A percentile compares a stretch with the other conserved stretches of the same genome.
Conservation (phyloP, 2,888 invertebrate genomes). For the Belgica antarctica region DNA sequence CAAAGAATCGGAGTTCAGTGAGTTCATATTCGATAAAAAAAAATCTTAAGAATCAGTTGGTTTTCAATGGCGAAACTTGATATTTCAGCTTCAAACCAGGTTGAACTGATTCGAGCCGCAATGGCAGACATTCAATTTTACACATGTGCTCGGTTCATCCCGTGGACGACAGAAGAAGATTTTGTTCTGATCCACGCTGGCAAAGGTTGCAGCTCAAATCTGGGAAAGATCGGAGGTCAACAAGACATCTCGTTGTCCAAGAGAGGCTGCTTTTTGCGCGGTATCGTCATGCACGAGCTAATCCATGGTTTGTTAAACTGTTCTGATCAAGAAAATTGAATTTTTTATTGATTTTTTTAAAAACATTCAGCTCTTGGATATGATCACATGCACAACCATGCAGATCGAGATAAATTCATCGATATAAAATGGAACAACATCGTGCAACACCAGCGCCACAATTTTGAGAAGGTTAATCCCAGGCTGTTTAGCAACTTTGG, state of each 20-base stretch:
- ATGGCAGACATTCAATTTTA: slow-evolving; percentile 27
- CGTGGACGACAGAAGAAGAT: neutral
- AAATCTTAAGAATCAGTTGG: neutral
- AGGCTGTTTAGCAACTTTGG: slow-evolving; percentile 32
- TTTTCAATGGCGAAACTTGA: neutral
- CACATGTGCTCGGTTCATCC: slow-evolving; percentile 14
- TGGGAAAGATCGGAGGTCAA: slow-evolving; percentile 22
- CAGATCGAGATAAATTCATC: slow-evolving; percentile 16
- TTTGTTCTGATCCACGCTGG: neutral
- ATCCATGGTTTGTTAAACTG: no score
- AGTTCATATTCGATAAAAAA: neutral
- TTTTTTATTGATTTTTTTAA: neutral
- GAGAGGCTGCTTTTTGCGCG: slow-evolving; percentile 9
- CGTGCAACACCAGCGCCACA: neutral
- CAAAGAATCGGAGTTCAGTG: neutral
- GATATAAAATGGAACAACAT: slow-evolving; percentile 11
- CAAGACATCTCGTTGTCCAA: neutral
- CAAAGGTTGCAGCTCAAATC: slow-evolving; percentile 21
- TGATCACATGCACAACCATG: slow-evolving; percentile 34
- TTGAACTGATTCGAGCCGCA: neutral
- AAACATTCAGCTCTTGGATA: slow-evolving; percentile 27
- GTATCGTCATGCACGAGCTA: slow-evolving; percentile 15
- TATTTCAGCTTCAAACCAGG: neutral
- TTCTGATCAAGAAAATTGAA: neutral
- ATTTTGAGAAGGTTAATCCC: slow-evolving; percentile 10